Base-by-base conservation (phyloP, 2,113 vertebrate species). In the Calcarius ornatus region DNA sequence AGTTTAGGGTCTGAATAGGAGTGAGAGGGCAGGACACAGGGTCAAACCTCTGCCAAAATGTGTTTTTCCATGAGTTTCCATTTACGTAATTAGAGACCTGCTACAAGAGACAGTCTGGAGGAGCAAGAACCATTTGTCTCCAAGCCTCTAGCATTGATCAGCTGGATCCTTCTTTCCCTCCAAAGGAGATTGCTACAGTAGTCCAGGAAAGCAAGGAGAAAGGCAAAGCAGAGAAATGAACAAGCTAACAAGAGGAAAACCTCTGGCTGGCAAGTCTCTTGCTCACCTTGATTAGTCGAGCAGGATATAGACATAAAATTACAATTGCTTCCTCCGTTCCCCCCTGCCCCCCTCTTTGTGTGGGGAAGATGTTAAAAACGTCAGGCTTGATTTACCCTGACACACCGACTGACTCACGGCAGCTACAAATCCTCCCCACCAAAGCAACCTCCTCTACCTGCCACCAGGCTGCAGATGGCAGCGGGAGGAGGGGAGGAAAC, bases 301-400 rank as follows among this genome's bases (percentile, higher is more conserved):
- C 95, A 97, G 97, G 97, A 98, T 98, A 96, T 88, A 98, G 97
- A 96, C 96, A 98, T 98, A 97, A 98, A 98, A 94, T 95, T 73
- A 96, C 97, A 97, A 97, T 86, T 95, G 95, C 96, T 98, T 97
- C 97, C 97, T 95, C 95, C 28, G 0, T 60, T 91, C 72, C 92
- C 75, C 35, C 61, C 38, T 31, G 27, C 57, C 13, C 63, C 77
- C 42, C 30, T 33, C 40, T 92, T 91, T 81, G 75, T 68, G 71
- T 64, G 86, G 94, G 71, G 86, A 96, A 96, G 97, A 95, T 94
- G 96, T 98, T 98, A 92, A 97, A 98, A 97, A 95, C 2, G 71
- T 97, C 98, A 98, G 95, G 96, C 96, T 96, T 97, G 96, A 98
- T 98, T 98, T 97, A 98, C 94, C 95, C 96, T 40, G 73, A 96